Evolutionary conservation across 2,113 vertebrate species (phyloP).

Genomic region (Elephantulus edwardii): DNA sequence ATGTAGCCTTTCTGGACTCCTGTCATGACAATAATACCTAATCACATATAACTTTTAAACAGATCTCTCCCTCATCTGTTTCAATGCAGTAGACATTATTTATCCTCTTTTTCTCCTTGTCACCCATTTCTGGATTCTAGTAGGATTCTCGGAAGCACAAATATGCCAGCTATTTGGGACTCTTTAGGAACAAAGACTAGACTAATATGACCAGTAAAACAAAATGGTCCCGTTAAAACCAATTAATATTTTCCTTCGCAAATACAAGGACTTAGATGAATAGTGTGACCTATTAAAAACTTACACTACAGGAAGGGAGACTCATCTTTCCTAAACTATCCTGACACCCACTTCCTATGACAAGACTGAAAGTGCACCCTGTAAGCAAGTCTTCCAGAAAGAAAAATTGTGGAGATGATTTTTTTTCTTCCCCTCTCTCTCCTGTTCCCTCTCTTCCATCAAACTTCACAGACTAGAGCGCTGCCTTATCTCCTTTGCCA

Average conservation of each 20-base stretch:
- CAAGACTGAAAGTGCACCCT: conserved; percentile 77
- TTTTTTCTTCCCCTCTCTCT: neutral
- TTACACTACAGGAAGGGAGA: conserved; percentile 58
- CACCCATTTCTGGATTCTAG: too few species aligned
- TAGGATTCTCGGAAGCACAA: neutral
- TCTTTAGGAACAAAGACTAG: neutral
- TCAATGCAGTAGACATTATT: too few species aligned
- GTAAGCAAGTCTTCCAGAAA: conserved; percentile 57
- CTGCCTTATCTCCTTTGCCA: conserved; percentile 74
- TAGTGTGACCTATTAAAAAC: conserved; percentile 67
- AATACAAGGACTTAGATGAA: conserved; percentile 63
- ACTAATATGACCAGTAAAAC: conserved; percentile 21
- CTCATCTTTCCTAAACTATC: conserved; percentile 73
- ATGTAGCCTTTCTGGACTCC: neutral
- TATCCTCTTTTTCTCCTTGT: too few species aligned
- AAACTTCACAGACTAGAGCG: conserved; percentile 50
- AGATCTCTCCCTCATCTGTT: too few species aligned
- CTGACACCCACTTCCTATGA: conserved; percentile 57
- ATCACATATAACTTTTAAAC: too few species aligned
- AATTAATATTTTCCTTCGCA: conserved; percentile 5
- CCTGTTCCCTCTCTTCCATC: too few species aligned
- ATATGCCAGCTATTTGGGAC: neutral
- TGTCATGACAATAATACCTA: too few species aligned
- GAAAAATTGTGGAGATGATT: neutral
- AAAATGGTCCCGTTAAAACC: conserved; percentile 6